phyloP scores from a whole-genome alignment of 2,888 invertebrate genomes.

The Megaustenia siamemsis region DNA sequence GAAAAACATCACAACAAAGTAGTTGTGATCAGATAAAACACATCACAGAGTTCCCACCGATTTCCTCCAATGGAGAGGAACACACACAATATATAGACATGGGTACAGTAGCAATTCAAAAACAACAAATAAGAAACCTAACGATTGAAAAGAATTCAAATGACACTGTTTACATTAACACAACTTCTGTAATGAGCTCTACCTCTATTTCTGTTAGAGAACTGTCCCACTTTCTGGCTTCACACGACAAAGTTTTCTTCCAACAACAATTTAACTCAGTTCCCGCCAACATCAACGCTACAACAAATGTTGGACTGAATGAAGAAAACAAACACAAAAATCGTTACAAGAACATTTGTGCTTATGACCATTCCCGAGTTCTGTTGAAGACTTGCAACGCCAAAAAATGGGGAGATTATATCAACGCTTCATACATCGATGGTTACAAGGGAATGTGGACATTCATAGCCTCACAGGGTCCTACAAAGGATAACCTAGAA shows the following conservation, averaged over 20 bases:
- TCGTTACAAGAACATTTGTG: conserved; percentile 16
- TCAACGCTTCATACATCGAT: conserved; percentile 4
- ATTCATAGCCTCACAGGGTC: conserved; percentile 23
- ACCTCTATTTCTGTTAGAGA: neutral
- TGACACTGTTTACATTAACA: neutral
- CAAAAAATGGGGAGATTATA: neutral
- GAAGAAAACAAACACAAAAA: conserved; percentile 15
- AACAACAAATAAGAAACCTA: neutral
- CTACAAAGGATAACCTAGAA: neutral
- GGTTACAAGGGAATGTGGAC: neutral
- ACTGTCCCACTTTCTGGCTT: neutral
- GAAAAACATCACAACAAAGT: neutral
- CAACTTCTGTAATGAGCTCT: neutral
- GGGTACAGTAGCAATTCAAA: neutral
- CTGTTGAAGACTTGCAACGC: neutral
- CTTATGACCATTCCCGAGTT: conserved; percentile 4
- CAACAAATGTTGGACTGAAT: neutral
- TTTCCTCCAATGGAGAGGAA: neutral
- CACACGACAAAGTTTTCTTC: conserved; percentile 7
- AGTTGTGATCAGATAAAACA: neutral
- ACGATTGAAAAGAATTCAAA: neutral
- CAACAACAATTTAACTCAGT: conserved; percentile 1
- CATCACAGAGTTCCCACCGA: neutral
- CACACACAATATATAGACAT: neutral
- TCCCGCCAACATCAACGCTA: neutral